These are phyloP conservation scores for Aricia artaxerxes DNA, from an alignment of 2,888 invertebrate genomes.

Conservation along the genomic window DNA sequence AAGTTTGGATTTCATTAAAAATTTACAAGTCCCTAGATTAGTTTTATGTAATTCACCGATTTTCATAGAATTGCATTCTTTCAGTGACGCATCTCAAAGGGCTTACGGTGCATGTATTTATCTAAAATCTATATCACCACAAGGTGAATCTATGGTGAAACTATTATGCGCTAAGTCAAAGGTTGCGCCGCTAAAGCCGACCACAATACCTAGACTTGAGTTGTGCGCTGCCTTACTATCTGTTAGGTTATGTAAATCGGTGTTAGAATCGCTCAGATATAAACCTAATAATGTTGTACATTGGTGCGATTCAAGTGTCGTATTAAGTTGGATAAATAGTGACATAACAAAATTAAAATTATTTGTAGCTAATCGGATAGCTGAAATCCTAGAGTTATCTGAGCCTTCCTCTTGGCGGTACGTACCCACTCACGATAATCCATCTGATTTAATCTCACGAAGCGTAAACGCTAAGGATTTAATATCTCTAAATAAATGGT, in stretches of 20 bases:
- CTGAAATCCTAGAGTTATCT: too few relatives aligned
- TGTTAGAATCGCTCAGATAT: too few relatives aligned
- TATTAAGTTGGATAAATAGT: slow-evolving; percentile 40
- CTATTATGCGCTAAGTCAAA: slow-evolving; percentile 11
- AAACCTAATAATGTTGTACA: neutral
- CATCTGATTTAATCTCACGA: too few relatives aligned
- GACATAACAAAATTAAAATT: slow-evolving; percentile 38
- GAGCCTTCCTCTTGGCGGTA: too few relatives aligned
- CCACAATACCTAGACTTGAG: slow-evolving; percentile 38
- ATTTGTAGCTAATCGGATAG: slow-evolving; percentile 39
- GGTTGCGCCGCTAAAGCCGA: slow-evolving; percentile 40
- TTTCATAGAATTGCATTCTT: slow-evolving; percentile 34
- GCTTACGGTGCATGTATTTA: slow-evolving; percentile 37
- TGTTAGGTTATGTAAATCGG: too few relatives aligned
- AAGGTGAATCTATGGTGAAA: too few relatives aligned
- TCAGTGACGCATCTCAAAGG: slow-evolving; percentile 35
- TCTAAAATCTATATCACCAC: slow-evolving; percentile 21
- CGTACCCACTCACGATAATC: too few relatives aligned
- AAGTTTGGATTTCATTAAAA: neutral
- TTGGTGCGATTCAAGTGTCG: slow-evolving; percentile 37
- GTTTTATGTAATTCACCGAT: slow-evolving; percentile 5
- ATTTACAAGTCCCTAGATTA: too few relatives aligned
- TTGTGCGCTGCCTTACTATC: too few relatives aligned
- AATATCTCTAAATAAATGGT: slow-evolving; percentile 26
- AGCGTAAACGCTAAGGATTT: too few relatives aligned